These are phyloP conservation scores for Luperina testacea DNA, from an alignment of 2,888 invertebrate genomes.

Conservation along the genomic window DNA sequence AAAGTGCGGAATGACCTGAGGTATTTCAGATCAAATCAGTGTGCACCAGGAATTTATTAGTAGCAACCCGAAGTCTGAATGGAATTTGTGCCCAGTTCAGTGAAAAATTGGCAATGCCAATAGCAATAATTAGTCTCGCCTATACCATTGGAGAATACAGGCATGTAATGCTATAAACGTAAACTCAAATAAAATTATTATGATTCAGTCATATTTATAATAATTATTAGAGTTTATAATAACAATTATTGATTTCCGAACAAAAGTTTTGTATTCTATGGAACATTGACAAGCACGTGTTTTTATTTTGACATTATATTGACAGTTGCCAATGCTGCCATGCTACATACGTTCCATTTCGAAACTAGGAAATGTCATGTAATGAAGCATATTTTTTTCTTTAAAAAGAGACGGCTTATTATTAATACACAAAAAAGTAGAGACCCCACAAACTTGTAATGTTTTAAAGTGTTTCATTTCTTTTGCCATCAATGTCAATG, in stretches of 20 bases:
- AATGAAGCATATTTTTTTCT: not conserved
- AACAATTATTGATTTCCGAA: slow-evolving; percentile 9
- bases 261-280: slow-evolving; percentile 20
- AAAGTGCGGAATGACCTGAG: not conserved
- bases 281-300: slow-evolving; percentile 41
- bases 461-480: not conserved
- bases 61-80: not conserved
- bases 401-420: slow-evolving; percentile 4
- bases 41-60: not conserved
- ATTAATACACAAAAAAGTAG: not conserved
- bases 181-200: not conserved
- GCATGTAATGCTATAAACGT: not conserved
- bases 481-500: slow-evolving; percentile 15
- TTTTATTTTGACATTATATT: slow-evolving; percentile 42
- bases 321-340: slow-evolving; percentile 28
- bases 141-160: not conserved
- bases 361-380: fast-evolving
- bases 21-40: not conserved
- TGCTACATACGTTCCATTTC: slow-evolving; percentile 32
- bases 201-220: not conserved
- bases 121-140: no score
- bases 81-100: not conserved
- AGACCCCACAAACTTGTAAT: not conserved
- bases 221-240: not conserved
- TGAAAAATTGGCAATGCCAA: not conserved